Evolutionary conservation across 2,888 invertebrate species (phyloP).

Genomic region (Clepsis dumicolana): DNA sequence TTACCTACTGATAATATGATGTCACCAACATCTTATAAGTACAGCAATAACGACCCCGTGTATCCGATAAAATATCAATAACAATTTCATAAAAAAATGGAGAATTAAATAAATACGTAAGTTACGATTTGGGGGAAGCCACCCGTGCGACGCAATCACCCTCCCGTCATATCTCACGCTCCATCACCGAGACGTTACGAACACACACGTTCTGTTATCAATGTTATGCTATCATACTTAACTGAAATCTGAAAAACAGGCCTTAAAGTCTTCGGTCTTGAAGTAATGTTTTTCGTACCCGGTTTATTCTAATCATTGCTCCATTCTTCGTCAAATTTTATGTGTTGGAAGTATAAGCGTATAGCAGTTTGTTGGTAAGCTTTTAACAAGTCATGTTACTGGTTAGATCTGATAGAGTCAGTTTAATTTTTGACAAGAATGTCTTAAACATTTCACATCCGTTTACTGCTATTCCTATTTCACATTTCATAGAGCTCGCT

Average conservation of each 20-base stretch:
- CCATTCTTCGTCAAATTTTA: conserved; percentile 8
- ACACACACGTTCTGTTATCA: conserved; percentile 16
- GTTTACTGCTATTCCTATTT: too few relatives aligned
- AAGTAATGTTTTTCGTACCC: conserved; percentile 16
- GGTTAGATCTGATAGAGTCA: too few relatives aligned
- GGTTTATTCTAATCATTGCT: conserved; percentile 15
- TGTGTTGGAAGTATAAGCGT: too few relatives aligned
- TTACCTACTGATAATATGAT: background rate
- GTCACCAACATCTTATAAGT: background rate
- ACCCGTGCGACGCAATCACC: conserved; percentile 17
- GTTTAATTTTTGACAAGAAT: too few relatives aligned
- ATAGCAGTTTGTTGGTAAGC: background rate
- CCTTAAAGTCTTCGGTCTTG: conserved; percentile 16
- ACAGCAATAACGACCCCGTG: conserved; percentile 14
- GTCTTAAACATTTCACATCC: too few relatives aligned
- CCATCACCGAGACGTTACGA: conserved; percentile 22
- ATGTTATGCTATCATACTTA: conserved; percentile 28
- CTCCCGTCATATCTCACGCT: conserved; percentile 33
- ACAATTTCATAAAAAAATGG: conserved; percentile 31
- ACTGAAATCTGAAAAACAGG: conserved; percentile 34
- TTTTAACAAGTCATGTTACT: background rate
- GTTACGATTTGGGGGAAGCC: conserved; percentile 22
- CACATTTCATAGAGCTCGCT: too few relatives aligned
- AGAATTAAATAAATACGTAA: conserved; percentile 34
- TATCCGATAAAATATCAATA: conserved; percentile 21